phyloP scores from a whole-genome alignment of 2,113 vertebrate genomes.

The Sturnus vulgaris region DNA sequence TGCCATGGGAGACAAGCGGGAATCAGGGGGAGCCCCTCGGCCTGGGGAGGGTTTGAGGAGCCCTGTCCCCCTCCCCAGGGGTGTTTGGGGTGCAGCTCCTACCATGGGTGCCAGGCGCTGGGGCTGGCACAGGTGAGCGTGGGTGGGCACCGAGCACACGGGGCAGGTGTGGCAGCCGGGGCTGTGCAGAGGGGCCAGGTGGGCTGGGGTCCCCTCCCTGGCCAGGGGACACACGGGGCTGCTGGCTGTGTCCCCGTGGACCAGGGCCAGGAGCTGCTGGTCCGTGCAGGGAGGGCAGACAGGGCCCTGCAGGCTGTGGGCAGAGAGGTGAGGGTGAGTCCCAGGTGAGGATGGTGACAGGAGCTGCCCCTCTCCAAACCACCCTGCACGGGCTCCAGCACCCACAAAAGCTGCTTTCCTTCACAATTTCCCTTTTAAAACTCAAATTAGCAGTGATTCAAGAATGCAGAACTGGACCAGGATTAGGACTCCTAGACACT shows the following conservation, averaged over 20 bases:
- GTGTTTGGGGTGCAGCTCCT: accelerated
- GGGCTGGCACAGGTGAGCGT: constrained; percentile 4
- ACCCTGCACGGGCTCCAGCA: accelerated
- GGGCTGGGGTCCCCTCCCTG: not conserved
- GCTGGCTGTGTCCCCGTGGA: not conserved
- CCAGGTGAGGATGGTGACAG: accelerated
- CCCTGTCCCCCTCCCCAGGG: accelerated
- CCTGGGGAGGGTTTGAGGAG: not conserved
- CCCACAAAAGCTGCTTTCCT: not conserved
- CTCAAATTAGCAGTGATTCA: accelerated
- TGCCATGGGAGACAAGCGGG: accelerated
- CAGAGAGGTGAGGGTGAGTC: not conserved
- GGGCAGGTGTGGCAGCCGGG: constrained; percentile 8
- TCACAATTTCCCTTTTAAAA: accelerated
- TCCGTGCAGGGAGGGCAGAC: not conserved
- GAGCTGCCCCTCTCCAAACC: not conserved
- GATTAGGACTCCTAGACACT: not conserved
- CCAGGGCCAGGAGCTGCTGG: not conserved
- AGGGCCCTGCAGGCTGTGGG: not conserved
- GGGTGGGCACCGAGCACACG: not conserved
- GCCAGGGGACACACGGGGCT: not conserved
- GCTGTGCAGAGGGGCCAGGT: not conserved
- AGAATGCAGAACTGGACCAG: accelerated
- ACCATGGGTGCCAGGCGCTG: not conserved
- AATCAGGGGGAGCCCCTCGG: accelerated